Conservation (phyloP, 35 echinoderm and acorn worm genomes). For the Heliocidaris erythrogramma region DNA sequence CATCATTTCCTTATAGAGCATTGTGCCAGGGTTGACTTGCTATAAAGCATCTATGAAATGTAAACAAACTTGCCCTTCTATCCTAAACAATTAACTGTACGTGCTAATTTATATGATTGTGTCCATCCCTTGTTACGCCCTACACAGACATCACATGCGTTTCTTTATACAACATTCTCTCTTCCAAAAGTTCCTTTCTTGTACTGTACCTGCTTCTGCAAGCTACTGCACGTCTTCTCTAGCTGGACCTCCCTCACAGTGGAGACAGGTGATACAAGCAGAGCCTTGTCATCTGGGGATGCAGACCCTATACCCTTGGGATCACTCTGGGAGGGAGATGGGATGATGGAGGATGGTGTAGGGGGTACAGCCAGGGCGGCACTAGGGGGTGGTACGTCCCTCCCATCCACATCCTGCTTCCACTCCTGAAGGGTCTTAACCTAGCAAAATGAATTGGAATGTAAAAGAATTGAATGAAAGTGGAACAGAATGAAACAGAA, state of each 20-base stretch:
- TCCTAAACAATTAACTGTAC: too few species aligned
- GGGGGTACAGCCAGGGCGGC: neutral
- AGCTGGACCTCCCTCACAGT: conserved; percentile 51
- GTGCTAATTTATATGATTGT: too few species aligned
- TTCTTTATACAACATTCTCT: too few species aligned
- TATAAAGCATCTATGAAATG: too few species aligned
- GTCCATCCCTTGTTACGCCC: too few species aligned
- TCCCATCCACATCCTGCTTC: conserved; percentile 76
- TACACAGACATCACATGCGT: too few species aligned
- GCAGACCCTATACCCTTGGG: neutral
- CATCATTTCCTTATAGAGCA: too few species aligned
- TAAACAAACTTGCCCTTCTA: too few species aligned
- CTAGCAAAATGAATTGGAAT: conserved; percentile 51
- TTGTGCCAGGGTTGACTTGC: too few species aligned
- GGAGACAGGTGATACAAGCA: neutral
- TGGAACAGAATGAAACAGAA: neutral
- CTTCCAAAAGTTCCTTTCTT: neutral
- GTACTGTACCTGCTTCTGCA: conserved; percentile 55
- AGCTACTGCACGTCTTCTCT: conserved; percentile 63
- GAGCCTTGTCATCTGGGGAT: neutral
- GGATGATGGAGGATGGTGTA: neutral
- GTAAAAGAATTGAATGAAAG: neutral
- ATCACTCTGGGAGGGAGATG: conserved; percentile 15
- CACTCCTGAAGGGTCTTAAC: conserved; percentile 86
- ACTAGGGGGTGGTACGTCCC: neutral